Conservation (phyloP, 2,113 vertebrate species). For the Triplophysa rosa region DNA sequence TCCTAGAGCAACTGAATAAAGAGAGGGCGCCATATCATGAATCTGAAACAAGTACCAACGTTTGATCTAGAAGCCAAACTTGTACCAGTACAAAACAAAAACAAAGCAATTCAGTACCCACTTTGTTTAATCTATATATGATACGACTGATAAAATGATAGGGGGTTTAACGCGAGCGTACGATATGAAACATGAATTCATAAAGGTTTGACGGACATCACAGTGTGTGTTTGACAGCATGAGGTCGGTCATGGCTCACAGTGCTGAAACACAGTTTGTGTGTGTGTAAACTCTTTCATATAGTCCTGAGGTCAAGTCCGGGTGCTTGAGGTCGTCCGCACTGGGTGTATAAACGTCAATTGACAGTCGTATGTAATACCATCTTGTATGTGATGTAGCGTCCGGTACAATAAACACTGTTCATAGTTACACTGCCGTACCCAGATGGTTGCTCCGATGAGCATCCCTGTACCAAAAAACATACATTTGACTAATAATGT, state of each 20-base stretch:
- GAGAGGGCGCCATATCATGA: background rate
- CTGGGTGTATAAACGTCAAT: constrained; percentile 12
- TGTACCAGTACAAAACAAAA: background rate
- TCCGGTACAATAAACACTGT: background rate
- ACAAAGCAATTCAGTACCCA: background rate
- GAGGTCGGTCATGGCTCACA: constrained; percentile 34
- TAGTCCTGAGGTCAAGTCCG: constrained; percentile 34
- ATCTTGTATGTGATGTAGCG: background rate
- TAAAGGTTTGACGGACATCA: constrained; percentile 22
- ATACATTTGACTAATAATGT: background rate
- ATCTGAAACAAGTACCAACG: background rate
- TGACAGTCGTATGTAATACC: constrained; percentile 14
- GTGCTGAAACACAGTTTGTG: constrained; percentile 37
- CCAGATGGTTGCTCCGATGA: background rate
- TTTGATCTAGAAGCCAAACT: background rate
- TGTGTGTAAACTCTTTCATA: constrained; percentile 22
- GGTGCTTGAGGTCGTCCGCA: constrained; percentile 10
- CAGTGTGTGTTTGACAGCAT: constrained; percentile 40
- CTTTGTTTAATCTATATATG: background rate
- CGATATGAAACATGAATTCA: constrained; percentile 1
- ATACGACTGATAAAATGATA: background rate
- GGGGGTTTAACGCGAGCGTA: background rate
- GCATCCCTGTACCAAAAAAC: constrained; percentile 39
- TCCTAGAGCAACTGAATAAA: background rate
- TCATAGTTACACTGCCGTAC: background rate